A percentile compares a stretch with the other conserved stretches of the same genome.
Conservation (phyloP, 2,797 vertebrate species). For the Ambastaia sidthimunki region DNA sequence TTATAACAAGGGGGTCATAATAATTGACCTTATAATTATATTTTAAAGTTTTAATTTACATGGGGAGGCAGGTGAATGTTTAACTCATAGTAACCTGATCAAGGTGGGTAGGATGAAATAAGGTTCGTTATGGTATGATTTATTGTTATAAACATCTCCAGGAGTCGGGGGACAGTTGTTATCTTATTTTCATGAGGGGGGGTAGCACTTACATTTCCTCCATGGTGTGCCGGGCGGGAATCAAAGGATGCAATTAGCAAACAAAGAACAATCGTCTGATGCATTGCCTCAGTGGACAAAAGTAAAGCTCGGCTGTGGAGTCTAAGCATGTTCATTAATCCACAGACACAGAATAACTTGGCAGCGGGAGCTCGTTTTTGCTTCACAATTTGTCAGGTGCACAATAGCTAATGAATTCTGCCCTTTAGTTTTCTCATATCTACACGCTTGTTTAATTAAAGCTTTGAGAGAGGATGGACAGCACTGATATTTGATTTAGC, state of each 20-base stretch:
- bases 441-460: constrained; percentile 57
- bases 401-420: constrained; percentile 60
- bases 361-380: constrained; percentile 42
- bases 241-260: constrained; percentile 71
- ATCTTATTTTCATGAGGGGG: constrained; percentile 40
- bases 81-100: background rate
- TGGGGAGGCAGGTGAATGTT: background rate
- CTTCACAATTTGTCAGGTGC: constrained; percentile 52
- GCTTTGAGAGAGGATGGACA: constrained; percentile 31
- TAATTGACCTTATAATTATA: background rate
- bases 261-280: constrained; percentile 66
- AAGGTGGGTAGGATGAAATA: constrained; percentile 6
- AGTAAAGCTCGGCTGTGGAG: constrained; percentile 66
- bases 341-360: constrained; percentile 49
- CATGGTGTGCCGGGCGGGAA: constrained; percentile 42
- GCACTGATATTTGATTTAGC: constrained; percentile 47
- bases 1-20: background rate
- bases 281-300: constrained; percentile 64
- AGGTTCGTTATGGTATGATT: constrained; percentile 28
- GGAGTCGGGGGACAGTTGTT: constrained; percentile 24
- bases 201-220: constrained; percentile 23
- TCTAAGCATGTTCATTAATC: constrained; percentile 49
- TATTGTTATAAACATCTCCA: constrained; percentile 20
- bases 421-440: constrained; percentile 48
- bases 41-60: background rate